Base-by-base conservation (phyloP, 2,888 invertebrate species). In the Notodonta dromedarius region DNA sequence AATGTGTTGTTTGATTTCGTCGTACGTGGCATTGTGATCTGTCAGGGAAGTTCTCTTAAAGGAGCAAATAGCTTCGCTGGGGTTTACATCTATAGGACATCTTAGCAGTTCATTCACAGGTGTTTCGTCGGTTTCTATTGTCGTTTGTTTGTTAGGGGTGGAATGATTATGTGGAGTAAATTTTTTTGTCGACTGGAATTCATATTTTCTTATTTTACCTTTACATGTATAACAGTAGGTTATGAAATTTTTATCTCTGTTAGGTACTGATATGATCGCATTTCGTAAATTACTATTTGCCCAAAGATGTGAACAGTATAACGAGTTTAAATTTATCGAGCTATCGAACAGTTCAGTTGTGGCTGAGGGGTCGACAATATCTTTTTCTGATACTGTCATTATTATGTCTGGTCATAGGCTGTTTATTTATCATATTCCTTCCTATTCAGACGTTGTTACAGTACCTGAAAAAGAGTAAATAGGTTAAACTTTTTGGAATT, bases 131-230 rank as follows among this genome's bases (percentile, higher is more conserved):
- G 73, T 73, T 62, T 74, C 74, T 66, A 65, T 59, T 67, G 66
- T 62, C 62, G 58, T 63, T 63, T 78, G 77, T 70, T 74, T 82
- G 65, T 86, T 87, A 58, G 93, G 93, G 67, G 93, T 93, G 65
- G 93, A 93, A 85, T 90, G 88, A 74, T 78, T 84, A 66, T 82
- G 82, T 51, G 93, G 93, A 70, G 78, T 71, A 74, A 93, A 93
- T 66, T 62, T 80, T 58, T 78, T 84, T 60, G 83, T 73, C 58
- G 87, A 80, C 69, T 82, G 86, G 61, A 93, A 71, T 74, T 91
- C 87, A 84, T 93, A 93, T 82, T 89, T 92, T 79, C 92, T 87
- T 77, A 92, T 89, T 82, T 93, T 93, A 59, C 91, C 91, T 71
- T 81, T 88, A 76, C 92, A 93, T 8, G 88, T 86, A 63, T 90